Base-by-base conservation (phyloP, 2,113 vertebrate species). In the Ctenomys sociabilis region DNA sequence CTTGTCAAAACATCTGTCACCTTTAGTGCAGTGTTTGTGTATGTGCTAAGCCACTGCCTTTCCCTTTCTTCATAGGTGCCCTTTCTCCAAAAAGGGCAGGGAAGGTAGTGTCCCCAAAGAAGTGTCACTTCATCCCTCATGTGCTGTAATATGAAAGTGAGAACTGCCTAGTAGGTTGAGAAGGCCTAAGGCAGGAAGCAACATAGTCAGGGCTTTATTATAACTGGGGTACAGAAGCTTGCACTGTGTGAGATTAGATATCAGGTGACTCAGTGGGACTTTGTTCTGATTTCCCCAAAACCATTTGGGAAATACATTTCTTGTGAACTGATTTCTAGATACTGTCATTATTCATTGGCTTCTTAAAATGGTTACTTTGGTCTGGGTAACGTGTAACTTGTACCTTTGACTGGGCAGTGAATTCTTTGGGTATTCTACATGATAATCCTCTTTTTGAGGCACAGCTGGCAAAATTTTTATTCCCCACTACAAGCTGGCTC, bases 1-100 rank as follows among this genome's bases (percentile, higher is more conserved):
- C 21, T 30, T 14, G 16, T 64, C 70, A 19, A 9, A 61, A 52
- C 61, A 26, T 49, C 57, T 13, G 32, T 43, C 32, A 40, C 66
- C 11, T 0, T 9, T 3, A 3, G 40, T 68, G 28, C 10, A 10
- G 45, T 24, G 16, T 7, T 3, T 12, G n/a, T 21, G 28, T 32
- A 70, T 35, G 19, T 17, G 24, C 21, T 40, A 8, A 37, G 70
- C 21, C 10, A 75, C 40, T 14, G 28, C 17, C 43, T 37, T 12
- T 35, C 94, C 59, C 3, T 43, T 61, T 72, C 4, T 61, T 72
- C 17, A 3, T 0, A 8, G 59, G 5, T 14, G 1, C 37, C 37
- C 37, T n/a, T 75, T 77, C 91, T 90, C 37, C 37, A 4, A 21
- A 54, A 49, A 5, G 19, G 6, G 2, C 43, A 2, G 1, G 7